These are phyloP conservation scores for Porites lobata DNA, from an alignment of 92 coral and sea anemone species.

Conservation along the genomic window DNA sequence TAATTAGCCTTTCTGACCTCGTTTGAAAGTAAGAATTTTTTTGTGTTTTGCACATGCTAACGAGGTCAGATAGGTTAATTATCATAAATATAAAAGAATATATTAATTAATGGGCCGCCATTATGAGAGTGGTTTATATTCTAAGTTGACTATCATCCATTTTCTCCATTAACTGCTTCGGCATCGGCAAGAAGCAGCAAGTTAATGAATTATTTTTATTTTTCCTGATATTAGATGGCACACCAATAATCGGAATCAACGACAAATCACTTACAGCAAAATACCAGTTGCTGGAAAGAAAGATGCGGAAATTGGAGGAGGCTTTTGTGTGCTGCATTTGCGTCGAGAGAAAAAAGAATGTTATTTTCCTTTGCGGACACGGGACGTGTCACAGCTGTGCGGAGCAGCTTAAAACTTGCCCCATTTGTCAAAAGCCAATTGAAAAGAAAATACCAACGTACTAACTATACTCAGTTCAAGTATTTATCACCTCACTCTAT, in stretches of 20 bases:
- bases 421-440: conserved; percentile 71
- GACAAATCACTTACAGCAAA: conserved; percentile 46
- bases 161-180: too few species aligned
- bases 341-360: conserved; percentile 65
- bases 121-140: too few species aligned
- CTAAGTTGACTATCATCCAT: too few species aligned
- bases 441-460: conserved; percentile 68
- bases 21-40: too few species aligned
- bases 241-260: conserved; percentile 22
- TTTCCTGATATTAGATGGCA: conserved; percentile 33
- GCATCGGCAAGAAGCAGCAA: neutral
- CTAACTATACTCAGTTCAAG: neutral
- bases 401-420: conserved; percentile 63
- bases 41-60: too few species aligned
- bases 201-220: neutral
- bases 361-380: conserved; percentile 78
- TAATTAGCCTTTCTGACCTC: too few species aligned
- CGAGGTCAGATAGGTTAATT: too few species aligned
- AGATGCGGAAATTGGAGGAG: conserved; percentile 70
- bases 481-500: neutral
- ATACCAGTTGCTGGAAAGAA: conserved; percentile 57
- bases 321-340: conserved; percentile 70
- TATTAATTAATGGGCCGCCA: too few species aligned
- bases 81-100: too few species aligned
- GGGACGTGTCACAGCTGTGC: conserved; percentile 78